Evolutionary conservation across 2,113 vertebrate species (phyloP), one percentile per base, ranked within the genome.

Genomic region (Solenodon paradoxus): DNA sequence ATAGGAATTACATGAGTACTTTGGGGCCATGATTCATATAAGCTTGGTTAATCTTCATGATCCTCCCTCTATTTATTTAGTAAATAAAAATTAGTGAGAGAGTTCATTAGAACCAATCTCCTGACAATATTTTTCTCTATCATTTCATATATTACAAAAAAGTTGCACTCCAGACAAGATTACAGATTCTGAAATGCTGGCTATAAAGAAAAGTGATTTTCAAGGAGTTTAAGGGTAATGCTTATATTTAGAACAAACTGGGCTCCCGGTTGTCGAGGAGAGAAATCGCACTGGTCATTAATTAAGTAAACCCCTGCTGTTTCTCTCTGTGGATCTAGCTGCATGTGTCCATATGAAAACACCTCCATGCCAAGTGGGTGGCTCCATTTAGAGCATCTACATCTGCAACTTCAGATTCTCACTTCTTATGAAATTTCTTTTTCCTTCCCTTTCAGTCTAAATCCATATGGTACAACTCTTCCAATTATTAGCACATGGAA

Each of bases 231-330:
- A 66, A 77, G 61, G 45, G 64, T 79, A 47, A 16, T 0, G 0
- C 88, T 86, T 83, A 75, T 80, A 75, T 79, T 83, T 89, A 90
- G 94, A 89, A 88, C n/a, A 69, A 74, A n/a, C 64, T 68, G 59
- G 30, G 69, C 45, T 69, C 57, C 64, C 85, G 84, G 32, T 24
- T 22, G 20, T 16, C 57, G 72, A 72, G 28, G 0, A 22, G 38
- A 72, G 55, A 61, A 42, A 35, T 45, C 40, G 72, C n/a, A 0
- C 45, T 59, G 82, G 68, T 38, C 57, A 38, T 89, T 96, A 95
- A 94, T 94, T 95, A 94, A 59, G 38, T 9, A 57, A 28, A 3
- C 2, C 32, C 57, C 93, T 40, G 51, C 86, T 24, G 68, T 30
- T 61, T 77, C 38, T 81, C 57, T 47, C 82, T 1, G 0, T 0